Base-by-base conservation (phyloP, 2,113 vertebrate genomes). In the Nothocercus julius region DNA sequence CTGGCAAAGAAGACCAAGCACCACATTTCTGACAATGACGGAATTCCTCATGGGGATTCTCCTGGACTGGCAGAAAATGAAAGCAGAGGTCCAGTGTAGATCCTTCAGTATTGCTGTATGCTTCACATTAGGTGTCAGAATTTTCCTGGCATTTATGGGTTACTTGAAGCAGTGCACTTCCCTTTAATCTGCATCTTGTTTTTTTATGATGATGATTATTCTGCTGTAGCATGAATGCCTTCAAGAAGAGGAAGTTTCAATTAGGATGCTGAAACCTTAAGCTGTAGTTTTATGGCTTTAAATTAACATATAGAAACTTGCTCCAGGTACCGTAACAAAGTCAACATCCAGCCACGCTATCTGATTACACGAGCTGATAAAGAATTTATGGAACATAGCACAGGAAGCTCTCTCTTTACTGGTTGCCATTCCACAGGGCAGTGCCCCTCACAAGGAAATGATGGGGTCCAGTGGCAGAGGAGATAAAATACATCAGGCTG, bases 201-300 rank as follows among this genome's bases (percentile, higher is more conserved):
- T 66, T 56, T 86, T 81, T 89, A 74, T 8, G 11, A 76, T 47
- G 85, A 84, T 93, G 51, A 74, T 94, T 93, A 84, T 87, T 86
- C 85, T 42, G 6, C 70, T 59, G 42, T n/a, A 82, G 73, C 56
- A 86, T 18, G 51, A 94, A 90, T 80, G 95, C 94, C 92, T 90
- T 70, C 63, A 63, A 96, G 93, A 95, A 74, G 67, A 95, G 96
- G 94, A 96, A 96, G 92, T 96, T 96, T 96, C 88, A 96, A 95
- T 96, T 94, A 96, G 96, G 95, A 62, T 22, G 28, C 86, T 58
- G 64, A 94, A 96, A 93, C 90, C 84, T 53, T 90, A 95, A 96
- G 93, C 97, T 96, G 90, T 36, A 96, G 85, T 92, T 96, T 97
- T 97, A 96, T 83, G 86, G 94, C 93, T 96, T 96, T 96, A 92